These are phyloP conservation scores for Pyrgilauda ruficollis DNA, from an alignment of 2,113 vertebrate species.

Conservation along the genomic window DNA sequence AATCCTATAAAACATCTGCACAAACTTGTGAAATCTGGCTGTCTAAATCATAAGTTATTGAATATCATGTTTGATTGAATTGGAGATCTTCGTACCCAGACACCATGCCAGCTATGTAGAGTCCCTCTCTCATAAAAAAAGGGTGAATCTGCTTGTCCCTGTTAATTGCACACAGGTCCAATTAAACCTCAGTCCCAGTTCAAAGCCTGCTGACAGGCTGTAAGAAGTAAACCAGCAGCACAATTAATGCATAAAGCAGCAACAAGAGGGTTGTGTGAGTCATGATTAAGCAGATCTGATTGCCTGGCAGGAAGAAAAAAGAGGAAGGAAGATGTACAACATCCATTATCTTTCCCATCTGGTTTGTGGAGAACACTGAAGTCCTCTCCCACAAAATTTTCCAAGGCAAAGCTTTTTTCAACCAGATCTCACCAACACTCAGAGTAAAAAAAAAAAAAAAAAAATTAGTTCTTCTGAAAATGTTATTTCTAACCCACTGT, in stretches of 20 bases:
- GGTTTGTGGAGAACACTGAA: neutral
- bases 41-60: neutral
- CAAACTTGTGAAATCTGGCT: neutral
- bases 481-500: neutral
- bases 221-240: neutral
- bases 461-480: neutral
- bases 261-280: neutral
- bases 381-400: neutral
- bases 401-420: neutral
- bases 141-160: neutral
- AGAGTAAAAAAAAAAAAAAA: neutral
- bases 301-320: neutral
- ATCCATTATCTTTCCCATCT: neutral
- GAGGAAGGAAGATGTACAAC: no score
- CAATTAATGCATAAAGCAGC: neutral
- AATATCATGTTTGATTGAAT: neutral
- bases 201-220: neutral
- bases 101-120: accelerated
- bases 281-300: neutral
- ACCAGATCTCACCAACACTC: neutral
- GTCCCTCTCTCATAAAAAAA: neutral
- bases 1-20: neutral
- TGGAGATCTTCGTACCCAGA: neutral
- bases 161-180: neutral
- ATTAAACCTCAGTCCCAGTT: neutral